phyloP scores from a whole-genome alignment of 37 sponge, comb jelly and placozoan genomes.

The Oopsacas minuta region DNA sequence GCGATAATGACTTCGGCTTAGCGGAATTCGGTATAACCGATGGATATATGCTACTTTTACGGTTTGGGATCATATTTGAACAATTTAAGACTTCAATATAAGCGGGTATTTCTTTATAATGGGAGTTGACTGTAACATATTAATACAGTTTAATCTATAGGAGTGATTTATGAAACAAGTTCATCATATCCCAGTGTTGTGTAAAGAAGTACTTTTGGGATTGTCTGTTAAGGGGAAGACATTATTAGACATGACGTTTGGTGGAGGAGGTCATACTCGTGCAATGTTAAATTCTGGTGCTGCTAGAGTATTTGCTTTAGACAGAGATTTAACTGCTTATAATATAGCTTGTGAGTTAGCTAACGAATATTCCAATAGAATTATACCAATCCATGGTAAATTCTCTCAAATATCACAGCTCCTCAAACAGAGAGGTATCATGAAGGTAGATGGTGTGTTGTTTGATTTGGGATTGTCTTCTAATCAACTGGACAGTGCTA shows the following conservation, averaged over 20 bases:
- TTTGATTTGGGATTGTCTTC: not conserved
- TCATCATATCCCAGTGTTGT: constrained; percentile 20
- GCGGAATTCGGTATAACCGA: too few species aligned
- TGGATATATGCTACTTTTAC: not conserved
- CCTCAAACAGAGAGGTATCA: not conserved
- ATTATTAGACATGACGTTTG: constrained; percentile 29
- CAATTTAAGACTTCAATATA: too few species aligned
- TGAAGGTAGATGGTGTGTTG: not conserved
- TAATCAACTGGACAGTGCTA: constrained; percentile 4
- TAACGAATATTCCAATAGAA: not conserved
- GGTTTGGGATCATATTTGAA: not conserved
- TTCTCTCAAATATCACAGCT: constrained; percentile 9
- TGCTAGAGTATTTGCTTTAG: constrained; percentile 18
- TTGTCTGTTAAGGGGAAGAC: not conserved
- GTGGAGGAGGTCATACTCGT: constrained; percentile 27
- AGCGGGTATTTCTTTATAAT: too few species aligned
- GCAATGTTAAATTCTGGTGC: constrained; percentile 20
- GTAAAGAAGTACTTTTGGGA: constrained; percentile 16
- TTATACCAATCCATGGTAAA: constrained; percentile 14
- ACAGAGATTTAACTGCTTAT: constrained; percentile 19
- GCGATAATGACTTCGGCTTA: too few species aligned
- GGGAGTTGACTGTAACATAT: not conserved
- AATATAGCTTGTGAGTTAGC: constrained; percentile 16
- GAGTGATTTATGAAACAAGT: not conserved
- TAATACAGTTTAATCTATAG: not conserved